These are phyloP conservation scores for Zaprionus camerounensis DNA, from an alignment of 1,140 invertebrate species.

Conservation along the genomic window DNA sequence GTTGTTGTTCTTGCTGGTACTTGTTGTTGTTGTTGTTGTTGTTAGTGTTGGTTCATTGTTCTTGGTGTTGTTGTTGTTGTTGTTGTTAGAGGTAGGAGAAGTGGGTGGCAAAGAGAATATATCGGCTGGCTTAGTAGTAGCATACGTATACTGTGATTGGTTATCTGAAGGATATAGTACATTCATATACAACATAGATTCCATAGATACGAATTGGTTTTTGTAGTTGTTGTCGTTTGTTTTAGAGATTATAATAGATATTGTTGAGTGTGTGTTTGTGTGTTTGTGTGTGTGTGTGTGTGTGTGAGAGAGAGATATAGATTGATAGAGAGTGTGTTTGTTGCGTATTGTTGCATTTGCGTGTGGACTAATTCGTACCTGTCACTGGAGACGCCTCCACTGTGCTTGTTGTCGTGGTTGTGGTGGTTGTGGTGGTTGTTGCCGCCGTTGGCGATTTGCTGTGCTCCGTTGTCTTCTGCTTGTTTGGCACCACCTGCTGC, in stretches of 20 bases:
- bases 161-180: conserved; percentile 79
- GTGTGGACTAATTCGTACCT: conserved; percentile 76
- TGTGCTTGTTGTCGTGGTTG: conserved; percentile 50
- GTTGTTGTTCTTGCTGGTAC: conserved; percentile 49
- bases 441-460: conserved; percentile 16
- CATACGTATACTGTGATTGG: conserved; percentile 82
- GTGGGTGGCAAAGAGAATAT: conserved; percentile 82
- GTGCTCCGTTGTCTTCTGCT: conserved; percentile 51
- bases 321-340: conserved; percentile 15
- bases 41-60: conserved; percentile 68
- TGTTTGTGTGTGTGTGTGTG: not conserved
- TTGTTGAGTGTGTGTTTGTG: conserved; percentile 8
- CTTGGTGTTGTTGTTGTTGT: conserved; percentile 61
- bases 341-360: not conserved
- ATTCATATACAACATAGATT: conserved; percentile 78
- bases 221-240: conserved; percentile 33
- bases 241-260: conserved; percentile 27
- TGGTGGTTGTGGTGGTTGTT: conserved; percentile 51
- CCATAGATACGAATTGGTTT: conserved; percentile 47
- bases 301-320: conserved; percentile 14
- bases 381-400: conserved; percentile 57
- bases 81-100: conserved; percentile 77
- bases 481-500: conserved; percentile 45
- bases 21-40: conserved; percentile 36
- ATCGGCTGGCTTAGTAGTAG: conserved; percentile 82